phyloP scores from a whole-genome alignment of 2,888 invertebrate species.

The Baccha elongata region DNA sequence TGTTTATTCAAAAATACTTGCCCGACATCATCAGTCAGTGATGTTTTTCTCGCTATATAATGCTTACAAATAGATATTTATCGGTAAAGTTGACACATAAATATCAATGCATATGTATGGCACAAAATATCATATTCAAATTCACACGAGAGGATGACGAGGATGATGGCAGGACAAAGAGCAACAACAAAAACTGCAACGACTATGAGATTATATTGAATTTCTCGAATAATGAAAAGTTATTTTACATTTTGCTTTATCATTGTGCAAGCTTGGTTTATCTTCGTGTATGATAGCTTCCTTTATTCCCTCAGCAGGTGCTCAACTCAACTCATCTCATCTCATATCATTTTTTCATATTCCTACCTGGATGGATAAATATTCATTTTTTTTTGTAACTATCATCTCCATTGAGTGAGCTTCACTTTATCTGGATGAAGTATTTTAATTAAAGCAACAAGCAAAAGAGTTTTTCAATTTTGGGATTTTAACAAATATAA shows the following conservation, averaged over 20 bases:
- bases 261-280: neutral
- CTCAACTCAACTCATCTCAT: slow-evolving; percentile 4
- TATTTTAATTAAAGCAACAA: slow-evolving; percentile 64
- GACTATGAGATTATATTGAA: slow-evolving; percentile 54
- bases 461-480: slow-evolving; percentile 56
- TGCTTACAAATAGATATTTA: neutral
- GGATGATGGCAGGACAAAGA: slow-evolving; percentile 1
- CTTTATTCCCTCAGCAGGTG: slow-evolving; percentile 14
- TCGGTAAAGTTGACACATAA: neutral
- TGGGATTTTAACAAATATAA: slow-evolving; percentile 46
- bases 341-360: neutral
- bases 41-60: neutral
- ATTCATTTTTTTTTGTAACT: neutral
- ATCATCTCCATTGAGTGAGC: slow-evolving; percentile 4
- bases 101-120: neutral
- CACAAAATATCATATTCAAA: neutral
- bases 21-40: neutral
- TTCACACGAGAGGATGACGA: slow-evolving; percentile 4
- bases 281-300: neutral
- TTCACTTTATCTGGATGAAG: slow-evolving; percentile 36
- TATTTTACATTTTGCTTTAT: slow-evolving; percentile 62
- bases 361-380: slow-evolving; percentile 2
- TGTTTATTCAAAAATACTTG: neutral
- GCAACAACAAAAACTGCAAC: neutral
- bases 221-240: slow-evolving; percentile 57